phyloP scores from a whole-genome alignment of 2,888 invertebrate genomes.

The Epinotia demarniana region DNA sequence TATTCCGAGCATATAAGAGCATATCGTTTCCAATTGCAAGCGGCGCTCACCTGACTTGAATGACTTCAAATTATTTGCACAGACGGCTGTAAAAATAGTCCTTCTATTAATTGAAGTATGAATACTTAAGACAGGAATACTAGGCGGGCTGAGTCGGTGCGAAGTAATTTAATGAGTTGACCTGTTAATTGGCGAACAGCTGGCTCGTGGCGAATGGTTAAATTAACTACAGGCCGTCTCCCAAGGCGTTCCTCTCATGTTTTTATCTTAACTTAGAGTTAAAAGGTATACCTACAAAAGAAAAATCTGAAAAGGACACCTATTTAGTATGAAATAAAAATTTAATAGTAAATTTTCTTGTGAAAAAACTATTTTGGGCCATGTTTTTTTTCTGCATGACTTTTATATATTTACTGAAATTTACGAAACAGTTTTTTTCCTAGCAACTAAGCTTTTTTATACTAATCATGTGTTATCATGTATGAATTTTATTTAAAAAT shows the following conservation, averaged over 20 bases:
- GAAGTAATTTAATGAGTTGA: constrained; percentile 71
- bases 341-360: background rate
- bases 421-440: too few relatives aligned
- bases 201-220: constrained; percentile 67
- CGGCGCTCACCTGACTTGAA: too few relatives aligned
- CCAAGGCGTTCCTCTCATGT: constrained; percentile 50
- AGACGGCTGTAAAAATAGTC: constrained; percentile 47
- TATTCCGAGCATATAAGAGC: too few relatives aligned
- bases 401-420: too few relatives aligned
- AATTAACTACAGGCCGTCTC: constrained; percentile 62
- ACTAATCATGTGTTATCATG: too few relatives aligned
- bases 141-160: constrained; percentile 54
- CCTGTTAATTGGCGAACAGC: constrained; percentile 70
- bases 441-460: too few relatives aligned
- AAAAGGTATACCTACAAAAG: background rate
- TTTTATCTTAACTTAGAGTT: constrained; percentile 27
- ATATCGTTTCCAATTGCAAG: too few relatives aligned
- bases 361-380: too few relatives aligned
- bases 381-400: too few relatives aligned
- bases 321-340: background rate
- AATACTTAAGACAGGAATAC: constrained; percentile 39
- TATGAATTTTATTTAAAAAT: too few relatives aligned
- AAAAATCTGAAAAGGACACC: background rate
- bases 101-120: constrained; percentile 36
- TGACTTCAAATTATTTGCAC: constrained; percentile 22